A percentile compares a stretch with the other conserved stretches of the same genome.
Conservation (phyloP, 1,140 invertebrate species). For the Oncopeltus fasciatus region DNA sequence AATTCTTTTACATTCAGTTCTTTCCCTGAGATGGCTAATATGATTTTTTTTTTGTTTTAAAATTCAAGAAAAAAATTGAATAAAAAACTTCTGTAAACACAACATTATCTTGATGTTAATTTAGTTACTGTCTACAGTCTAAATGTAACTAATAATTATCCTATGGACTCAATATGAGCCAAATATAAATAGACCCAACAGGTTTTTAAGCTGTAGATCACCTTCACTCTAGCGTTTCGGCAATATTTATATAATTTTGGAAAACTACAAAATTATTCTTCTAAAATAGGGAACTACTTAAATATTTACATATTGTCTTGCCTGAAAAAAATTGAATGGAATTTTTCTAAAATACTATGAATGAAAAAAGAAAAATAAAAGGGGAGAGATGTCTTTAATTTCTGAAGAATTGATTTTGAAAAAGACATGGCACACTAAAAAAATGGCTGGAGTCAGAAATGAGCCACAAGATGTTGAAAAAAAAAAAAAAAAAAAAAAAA, state of each 20-base stretch:
- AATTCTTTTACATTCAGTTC: background rate
- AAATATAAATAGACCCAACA: background rate
- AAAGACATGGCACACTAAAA: background rate
- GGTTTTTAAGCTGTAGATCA: background rate
- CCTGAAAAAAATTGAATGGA: background rate
- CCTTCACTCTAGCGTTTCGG: background rate
- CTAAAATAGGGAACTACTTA: background rate
- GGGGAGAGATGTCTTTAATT: background rate
- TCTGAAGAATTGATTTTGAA: background rate
- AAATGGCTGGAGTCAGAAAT: background rate
- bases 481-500: no score
- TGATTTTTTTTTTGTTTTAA: background rate
- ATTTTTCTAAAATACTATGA: background rate
- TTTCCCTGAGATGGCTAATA: constrained; percentile 5
- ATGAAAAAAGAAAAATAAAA: no score
- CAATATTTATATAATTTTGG: background rate
- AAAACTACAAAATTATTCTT: constrained; percentile 2
- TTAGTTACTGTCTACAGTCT: background rate
- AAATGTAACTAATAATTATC: background rate
- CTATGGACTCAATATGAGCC: constrained; percentile 2
- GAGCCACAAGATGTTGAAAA: background rate
- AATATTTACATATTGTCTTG: constrained; percentile 1
- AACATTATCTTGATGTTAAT: background rate
- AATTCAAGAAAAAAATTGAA: background rate
- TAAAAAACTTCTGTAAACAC: background rate